phyloP scores from a whole-genome alignment of 2,797 vertebrate species.

The Xenops minutus region DNA sequence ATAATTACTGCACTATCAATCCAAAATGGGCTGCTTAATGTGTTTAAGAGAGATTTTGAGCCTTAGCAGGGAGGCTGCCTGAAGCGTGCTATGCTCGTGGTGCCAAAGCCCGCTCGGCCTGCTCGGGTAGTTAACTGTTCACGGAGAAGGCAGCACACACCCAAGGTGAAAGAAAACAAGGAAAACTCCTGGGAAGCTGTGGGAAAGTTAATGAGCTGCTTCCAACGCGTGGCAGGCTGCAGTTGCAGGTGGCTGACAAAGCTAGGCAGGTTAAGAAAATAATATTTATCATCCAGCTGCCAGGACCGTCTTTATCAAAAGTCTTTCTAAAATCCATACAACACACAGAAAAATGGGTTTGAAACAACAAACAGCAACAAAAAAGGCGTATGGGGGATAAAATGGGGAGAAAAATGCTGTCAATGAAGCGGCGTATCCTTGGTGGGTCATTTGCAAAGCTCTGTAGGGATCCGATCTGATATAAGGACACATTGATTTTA shows the following conservation, averaged over 20 bases:
- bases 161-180: slow-evolving; percentile 78
- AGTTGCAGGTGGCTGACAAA: slow-evolving; percentile 78
- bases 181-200: slow-evolving; percentile 76
- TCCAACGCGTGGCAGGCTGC: slow-evolving; percentile 72
- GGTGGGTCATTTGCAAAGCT: slow-evolving; percentile 35
- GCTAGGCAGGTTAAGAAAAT: slow-evolving; percentile 80
- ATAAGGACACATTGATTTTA: neutral
- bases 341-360: slow-evolving; percentile 54
- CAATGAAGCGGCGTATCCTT: neutral
- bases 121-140: slow-evolving; percentile 60
- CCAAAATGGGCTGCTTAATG: slow-evolving; percentile 92
- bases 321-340: slow-evolving; percentile 62
- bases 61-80: slow-evolving; percentile 78
- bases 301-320: slow-evolving; percentile 74
- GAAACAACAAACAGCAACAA: slow-evolving; percentile 20
- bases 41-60: slow-evolving; percentile 89
- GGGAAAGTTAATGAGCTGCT: slow-evolving; percentile 79
- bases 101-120: slow-evolving; percentile 70
- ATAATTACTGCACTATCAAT: slow-evolving; percentile 96
- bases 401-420: neutral
- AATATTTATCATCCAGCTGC: slow-evolving; percentile 80
- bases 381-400: neutral
- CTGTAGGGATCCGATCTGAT: neutral
- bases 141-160: slow-evolving; percentile 71
- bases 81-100: slow-evolving; percentile 63